These are phyloP conservation scores for Drosophila punjabiensis DNA, from an alignment of 1,140 invertebrate genomes.

Conservation along the genomic window DNA sequence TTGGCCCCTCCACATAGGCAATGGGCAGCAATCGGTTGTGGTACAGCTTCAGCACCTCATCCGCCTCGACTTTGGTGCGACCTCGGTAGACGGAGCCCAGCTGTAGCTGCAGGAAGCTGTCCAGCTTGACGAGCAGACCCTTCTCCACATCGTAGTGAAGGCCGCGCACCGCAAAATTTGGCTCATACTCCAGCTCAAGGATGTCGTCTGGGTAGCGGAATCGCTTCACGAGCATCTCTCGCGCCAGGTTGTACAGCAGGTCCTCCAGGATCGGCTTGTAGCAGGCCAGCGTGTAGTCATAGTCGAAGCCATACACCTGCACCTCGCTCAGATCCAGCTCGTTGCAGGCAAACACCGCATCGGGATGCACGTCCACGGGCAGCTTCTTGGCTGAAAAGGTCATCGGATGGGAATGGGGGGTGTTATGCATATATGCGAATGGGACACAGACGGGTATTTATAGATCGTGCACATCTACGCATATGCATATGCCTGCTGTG, in stretches of 20 bases:
- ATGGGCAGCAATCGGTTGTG: slow-evolving; percentile 94
- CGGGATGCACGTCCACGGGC: slow-evolving; percentile 93
- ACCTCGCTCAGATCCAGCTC: slow-evolving; percentile 96
- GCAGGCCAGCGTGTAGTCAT: slow-evolving; percentile 98
- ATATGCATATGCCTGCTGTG: slow-evolving; percentile 41
- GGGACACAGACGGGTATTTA: slow-evolving; percentile 28
- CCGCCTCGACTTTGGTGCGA: slow-evolving; percentile 91
- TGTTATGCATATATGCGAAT: slow-evolving; percentile 9
- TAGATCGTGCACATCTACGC: slow-evolving; percentile 41
- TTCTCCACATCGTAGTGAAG: slow-evolving; percentile 98
- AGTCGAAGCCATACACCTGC: slow-evolving; percentile 99
- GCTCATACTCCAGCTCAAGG: slow-evolving; percentile 92
- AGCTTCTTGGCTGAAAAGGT: slow-evolving; percentile 92
- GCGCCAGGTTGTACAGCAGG: slow-evolving; percentile 96
- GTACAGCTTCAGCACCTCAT: slow-evolving; percentile 95
- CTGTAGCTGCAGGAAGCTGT: slow-evolving; percentile 98
- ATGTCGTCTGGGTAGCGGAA: slow-evolving; percentile 97
- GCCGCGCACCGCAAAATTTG: slow-evolving; percentile 96
- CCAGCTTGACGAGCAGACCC: slow-evolving; percentile 97
- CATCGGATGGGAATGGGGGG: slow-evolving; percentile 10
- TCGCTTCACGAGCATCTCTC: slow-evolving; percentile 94
- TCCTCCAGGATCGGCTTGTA: slow-evolving; percentile 96
- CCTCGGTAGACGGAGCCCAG: slow-evolving; percentile 97
- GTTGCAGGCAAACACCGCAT: slow-evolving; percentile 98
- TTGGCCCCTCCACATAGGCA: slow-evolving; percentile 91